Evolutionary conservation across 2,888 invertebrate species (phyloP).

Genomic region (Drosophila testacea): DNA sequence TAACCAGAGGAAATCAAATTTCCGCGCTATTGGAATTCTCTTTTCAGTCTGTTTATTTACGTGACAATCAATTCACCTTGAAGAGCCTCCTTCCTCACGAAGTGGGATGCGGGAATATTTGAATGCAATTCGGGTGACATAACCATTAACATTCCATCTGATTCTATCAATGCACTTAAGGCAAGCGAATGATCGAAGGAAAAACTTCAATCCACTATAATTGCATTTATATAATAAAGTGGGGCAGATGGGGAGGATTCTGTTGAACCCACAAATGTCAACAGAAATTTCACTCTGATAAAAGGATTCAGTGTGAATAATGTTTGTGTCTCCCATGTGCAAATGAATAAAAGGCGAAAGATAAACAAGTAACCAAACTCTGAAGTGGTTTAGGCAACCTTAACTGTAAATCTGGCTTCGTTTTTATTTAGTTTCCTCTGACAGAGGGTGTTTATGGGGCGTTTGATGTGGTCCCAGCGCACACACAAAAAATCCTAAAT

Average conservation of each 20-base stretch:
- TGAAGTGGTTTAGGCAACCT: conserved; percentile 31
- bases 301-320: conserved; percentile 16
- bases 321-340: conserved; percentile 32
- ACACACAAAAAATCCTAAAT: conserved; percentile 34
- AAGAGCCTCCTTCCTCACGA: not conserved
- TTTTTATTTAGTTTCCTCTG: conserved; percentile 15
- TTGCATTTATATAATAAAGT: conserved; percentile 7
- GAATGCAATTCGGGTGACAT: conserved; percentile 19
- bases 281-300: conserved; percentile 21
- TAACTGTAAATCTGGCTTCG: not conserved
- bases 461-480: conserved; percentile 27
- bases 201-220: not conserved
- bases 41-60: conserved; percentile 14
- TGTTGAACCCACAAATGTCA: conserved; percentile 33
- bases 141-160: conserved; percentile 18
- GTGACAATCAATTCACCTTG: conserved; percentile 37
- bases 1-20: conserved; percentile 30
- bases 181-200: not conserved
- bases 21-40: conserved; percentile 15
- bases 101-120: not conserved
- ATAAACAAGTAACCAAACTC: conserved; percentile 49
- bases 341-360: conserved; percentile 60
- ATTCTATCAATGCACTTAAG: conserved; percentile 18
- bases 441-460: conserved; percentile 2
- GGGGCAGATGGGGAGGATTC: not conserved